Base-by-base conservation (phyloP, 2,113 vertebrate species). In the Trematocara zebra region DNA sequence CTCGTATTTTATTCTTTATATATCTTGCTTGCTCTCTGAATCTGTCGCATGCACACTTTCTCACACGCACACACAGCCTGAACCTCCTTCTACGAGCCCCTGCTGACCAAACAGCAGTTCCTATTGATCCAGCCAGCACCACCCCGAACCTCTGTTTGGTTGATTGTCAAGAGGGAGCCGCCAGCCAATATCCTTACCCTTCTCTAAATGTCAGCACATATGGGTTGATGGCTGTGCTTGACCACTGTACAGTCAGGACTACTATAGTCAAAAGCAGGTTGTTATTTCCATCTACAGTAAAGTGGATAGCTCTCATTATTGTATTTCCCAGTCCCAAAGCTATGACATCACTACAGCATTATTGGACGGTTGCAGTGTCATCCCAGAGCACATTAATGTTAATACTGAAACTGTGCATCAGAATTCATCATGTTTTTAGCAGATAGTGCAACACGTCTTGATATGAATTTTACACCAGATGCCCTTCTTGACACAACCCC, bases 161-260 rank as follows among this genome's bases (percentile, higher is more conserved):
- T 72, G 82, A 88, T 83, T 83, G 80, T 91, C 92, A 90, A 67
- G 78, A 87, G 88, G 87, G 87, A 85, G 80, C 86, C 11, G 6
- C 84, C 64, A 67, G 82, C 92, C 93, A 88, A 81, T 92, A 72
- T 79, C 85, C 28, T 20, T 15, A 76, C 84, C 37, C 85, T 61
- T 76, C 69, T 91, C 85, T 80, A 92, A 92, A 94, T 94, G 93
- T 94, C 92, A 94, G 82, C 47, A 81, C 80, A 64, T 91, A 72
- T 86, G 89, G 88, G 84, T 87, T 87, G 85, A 86, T 44, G 79
- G 40, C 82, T 61, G 49, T 3, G 51, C 80, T 20, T 23, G 8
- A 33, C 18, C 23, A 82, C n/a, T 37, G 33, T 6, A 15, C 33
- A 42, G 1, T 1, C 49, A 49, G 8, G 14, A 49, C 23, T 17